Percentiles rank a stretch among this genome's conserved stretches.
Conservation (phyloP, 2,797 vertebrate genomes). For the Fundulus diaphanus region DNA sequence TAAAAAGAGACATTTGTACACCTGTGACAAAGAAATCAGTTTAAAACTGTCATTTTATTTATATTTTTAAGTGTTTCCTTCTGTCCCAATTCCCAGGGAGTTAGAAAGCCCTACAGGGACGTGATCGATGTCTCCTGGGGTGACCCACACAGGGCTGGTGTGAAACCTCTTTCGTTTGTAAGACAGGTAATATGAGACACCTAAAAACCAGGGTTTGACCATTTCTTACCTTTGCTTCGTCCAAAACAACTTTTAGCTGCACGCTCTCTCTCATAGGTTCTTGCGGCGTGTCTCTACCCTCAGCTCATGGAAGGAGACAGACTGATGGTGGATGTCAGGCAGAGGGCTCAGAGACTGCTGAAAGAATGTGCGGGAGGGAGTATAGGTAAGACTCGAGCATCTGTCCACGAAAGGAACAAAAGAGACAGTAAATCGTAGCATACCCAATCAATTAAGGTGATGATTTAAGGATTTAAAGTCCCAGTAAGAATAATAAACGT, state of each 20-base stretch:
- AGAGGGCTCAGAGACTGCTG: constrained; percentile 69
- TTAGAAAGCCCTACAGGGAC: constrained; percentile 61
- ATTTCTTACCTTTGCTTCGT: not conserved
- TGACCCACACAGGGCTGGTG: constrained; percentile 67
- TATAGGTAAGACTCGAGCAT: constrained; percentile 61
- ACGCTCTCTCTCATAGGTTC: constrained; percentile 63
- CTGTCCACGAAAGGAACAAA: not conserved
- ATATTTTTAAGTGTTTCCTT: not conserved
- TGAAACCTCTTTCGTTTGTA: constrained; percentile 78
- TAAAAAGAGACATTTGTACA: constrained; percentile 19
- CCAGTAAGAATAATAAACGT: not conserved
- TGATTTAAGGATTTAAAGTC: not conserved
- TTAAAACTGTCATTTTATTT: not conserved
- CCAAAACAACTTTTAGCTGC: not conserved
- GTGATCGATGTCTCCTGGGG: constrained; percentile 68
- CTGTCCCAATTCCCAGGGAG: constrained; percentile 56
- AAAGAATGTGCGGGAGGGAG: constrained; percentile 60
- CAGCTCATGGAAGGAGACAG: constrained; percentile 63
- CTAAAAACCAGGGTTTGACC: not conserved
- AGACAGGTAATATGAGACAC: constrained; percentile 74
- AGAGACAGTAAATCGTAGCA: not conserved
- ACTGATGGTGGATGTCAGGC: constrained; percentile 70
- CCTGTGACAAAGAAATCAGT: not conserved
- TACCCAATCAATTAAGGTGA: not conserved
- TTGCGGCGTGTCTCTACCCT: constrained; percentile 78